phyloP scores from a whole-genome alignment of 2,888 invertebrate genomes.

The Myathropa florea region DNA sequence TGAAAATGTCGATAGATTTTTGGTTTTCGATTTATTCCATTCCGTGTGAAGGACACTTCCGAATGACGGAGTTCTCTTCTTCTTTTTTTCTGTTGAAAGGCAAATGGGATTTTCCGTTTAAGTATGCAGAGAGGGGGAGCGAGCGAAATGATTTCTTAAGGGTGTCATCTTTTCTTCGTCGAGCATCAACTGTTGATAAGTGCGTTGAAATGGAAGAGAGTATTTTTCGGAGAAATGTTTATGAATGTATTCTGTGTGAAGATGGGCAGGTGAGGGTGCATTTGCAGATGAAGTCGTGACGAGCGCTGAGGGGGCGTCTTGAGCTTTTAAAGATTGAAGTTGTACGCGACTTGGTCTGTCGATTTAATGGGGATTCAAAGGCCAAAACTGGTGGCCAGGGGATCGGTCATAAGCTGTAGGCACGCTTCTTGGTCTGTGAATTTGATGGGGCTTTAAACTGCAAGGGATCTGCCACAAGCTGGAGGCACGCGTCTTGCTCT shows the following conservation, averaged over 20 bases:
- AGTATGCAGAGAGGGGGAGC: neutral
- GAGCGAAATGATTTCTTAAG: neutral
- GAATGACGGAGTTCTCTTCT: constrained; percentile 18
- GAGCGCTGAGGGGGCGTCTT: too few species aligned
- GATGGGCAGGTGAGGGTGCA: neutral
- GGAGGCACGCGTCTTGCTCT: too few species aligned
- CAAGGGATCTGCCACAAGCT: too few species aligned
- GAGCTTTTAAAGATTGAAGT: too few species aligned
- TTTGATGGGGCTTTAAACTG: too few species aligned
- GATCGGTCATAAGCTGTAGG: too few species aligned
- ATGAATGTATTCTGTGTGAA: neutral
- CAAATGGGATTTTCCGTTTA: constrained; percentile 7
- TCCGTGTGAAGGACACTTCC: constrained; percentile 29
- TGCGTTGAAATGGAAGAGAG: constrained; percentile 4
- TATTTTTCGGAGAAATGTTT: neutral
- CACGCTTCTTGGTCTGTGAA: too few species aligned
- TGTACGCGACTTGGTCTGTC: too few species aligned
- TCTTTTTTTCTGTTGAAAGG: neutral
- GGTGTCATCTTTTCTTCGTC: neutral
- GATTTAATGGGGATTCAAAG: too few species aligned
- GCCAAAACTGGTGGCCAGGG: too few species aligned
- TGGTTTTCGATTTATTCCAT: constrained; percentile 21
- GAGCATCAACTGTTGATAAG: neutral
- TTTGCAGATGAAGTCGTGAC: neutral
- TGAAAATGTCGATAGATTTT: constrained; percentile 35